Base-by-base conservation (phyloP, 1,140 invertebrate genomes). In the Calliphora vicina region DNA sequence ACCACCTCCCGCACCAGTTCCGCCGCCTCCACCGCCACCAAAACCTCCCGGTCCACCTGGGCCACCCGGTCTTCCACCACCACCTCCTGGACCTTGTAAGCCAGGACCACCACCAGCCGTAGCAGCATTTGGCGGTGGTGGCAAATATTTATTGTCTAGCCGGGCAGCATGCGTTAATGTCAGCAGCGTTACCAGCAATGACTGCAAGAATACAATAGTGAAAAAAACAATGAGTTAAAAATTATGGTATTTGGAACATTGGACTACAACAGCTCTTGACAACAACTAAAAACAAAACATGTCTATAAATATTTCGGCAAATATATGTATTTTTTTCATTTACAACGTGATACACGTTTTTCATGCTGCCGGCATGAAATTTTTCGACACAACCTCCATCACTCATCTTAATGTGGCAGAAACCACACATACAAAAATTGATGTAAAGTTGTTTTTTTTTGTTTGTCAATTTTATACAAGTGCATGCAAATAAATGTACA, bases 141-240 rank as follows among this genome's bases (percentile, higher is more conserved):
- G 91, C 50, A 92, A 85, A 82, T 92, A 92, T 84, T 90, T 91
- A 84, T 91, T 91, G 80, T 92, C 91, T 57, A 92, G 84, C 45
- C 88, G 89, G 15, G 89, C 91, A 74, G 87, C 85, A 50, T 87
- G 84, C 80, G 88, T 84, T 78, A 89, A 82, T 12, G 87, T 87
- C 20, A 88, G 73, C 15, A 89, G 83, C 23, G 86, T 85, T 35
- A 85, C 80, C 43, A 88, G 87, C 25, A 89, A 88, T 83, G 87
- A 85, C 88, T 91, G 87, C 72, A 85, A 87, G 85, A 5, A 84
- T 57, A 85, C 15, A 82, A 81, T 23, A 57, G 82, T 9, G 10
- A 80, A 23, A 2, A 82, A 43, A 73, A 73, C 27, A 8, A 42
- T 67, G 73, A 35, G n/a, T 29, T 17, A 8, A 5, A 26, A 20